A percentile compares a stretch with the other conserved stretches of the same genome.
These are phyloP conservation scores for Ceratotherium simum DNA, from an alignment of 2,113 vertebrate genomes.

Conservation along the genomic window DNA sequence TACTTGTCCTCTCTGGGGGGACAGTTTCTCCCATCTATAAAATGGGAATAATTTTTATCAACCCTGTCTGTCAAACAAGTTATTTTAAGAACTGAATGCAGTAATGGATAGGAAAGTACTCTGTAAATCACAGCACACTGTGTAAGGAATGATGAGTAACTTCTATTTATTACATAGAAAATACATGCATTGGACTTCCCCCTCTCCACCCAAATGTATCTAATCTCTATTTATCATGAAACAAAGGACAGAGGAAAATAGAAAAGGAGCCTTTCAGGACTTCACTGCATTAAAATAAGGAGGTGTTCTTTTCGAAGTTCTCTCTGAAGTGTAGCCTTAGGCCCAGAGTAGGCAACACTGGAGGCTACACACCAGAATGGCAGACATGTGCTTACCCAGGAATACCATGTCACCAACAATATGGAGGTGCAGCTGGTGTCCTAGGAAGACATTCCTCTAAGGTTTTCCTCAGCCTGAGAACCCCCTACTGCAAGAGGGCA, in stretches of 20 bases:
- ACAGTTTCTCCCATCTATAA: not conserved
- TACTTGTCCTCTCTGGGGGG: not conserved
- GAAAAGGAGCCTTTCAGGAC: not conserved
- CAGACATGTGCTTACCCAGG: not conserved
- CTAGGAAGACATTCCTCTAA: not conserved
- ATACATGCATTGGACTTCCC: not conserved
- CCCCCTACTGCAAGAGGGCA: not conserved
- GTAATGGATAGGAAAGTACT: not conserved
- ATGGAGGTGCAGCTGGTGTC: not conserved
- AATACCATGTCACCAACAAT: not conserved
- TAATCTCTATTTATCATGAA: slow-evolving; percentile 6
- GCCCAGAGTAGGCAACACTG: not conserved
- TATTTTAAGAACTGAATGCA: slow-evolving; percentile 51
- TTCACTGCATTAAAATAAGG: not conserved
- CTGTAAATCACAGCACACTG: not conserved
- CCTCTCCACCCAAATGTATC: not conserved
- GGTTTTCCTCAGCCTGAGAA: not conserved
- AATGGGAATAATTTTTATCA: not conserved
- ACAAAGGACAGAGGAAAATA: not conserved
- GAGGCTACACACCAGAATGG: not conserved
- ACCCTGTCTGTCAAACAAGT: not conserved
- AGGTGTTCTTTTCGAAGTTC: not conserved
- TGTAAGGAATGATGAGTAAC: not conserved
- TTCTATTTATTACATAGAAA: slow-evolving; percentile 22
- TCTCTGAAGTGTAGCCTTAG: not conserved